phyloP scores from a whole-genome alignment of 2,797 vertebrate genomes.

The Lycodopsis pacificus region DNA sequence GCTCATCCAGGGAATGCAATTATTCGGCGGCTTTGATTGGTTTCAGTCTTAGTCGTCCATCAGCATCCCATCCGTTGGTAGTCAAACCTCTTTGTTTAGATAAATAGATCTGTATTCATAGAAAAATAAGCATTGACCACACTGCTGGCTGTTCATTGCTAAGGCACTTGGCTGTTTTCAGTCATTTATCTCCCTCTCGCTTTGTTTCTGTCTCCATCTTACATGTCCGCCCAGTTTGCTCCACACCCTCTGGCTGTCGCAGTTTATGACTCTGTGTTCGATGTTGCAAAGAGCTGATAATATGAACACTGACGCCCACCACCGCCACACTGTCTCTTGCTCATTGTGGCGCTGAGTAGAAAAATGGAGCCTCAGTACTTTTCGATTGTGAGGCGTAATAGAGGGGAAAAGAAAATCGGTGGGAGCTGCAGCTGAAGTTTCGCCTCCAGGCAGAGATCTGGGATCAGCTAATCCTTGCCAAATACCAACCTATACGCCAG shows the following conservation, averaged over 20 bases:
- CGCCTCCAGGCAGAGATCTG: conserved; percentile 71
- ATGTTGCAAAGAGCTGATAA: conserved; percentile 68
- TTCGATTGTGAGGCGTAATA: conserved; percentile 48
- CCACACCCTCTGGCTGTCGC: conserved; percentile 46
- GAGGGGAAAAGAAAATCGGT: conserved; percentile 29
- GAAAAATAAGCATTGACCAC: conserved; percentile 89
- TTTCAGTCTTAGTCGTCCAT: conserved; percentile 71
- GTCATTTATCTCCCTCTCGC: conserved; percentile 53
- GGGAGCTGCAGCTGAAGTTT: conserved; percentile 72
- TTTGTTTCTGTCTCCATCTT: conserved; percentile 41
- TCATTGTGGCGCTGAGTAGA: conserved; percentile 54
- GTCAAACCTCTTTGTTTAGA: conserved; percentile 87
- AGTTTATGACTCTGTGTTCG: conserved; percentile 63
- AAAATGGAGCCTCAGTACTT: conserved; percentile 57
- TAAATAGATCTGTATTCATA: conserved; percentile 90
- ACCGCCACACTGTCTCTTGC: conserved; percentile 31
- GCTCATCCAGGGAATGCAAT: conserved; percentile 80
- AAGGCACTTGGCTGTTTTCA: conserved; percentile 86
- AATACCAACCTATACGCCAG: conserved; percentile 69
- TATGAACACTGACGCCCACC: conserved; percentile 59
- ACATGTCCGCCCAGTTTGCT: conserved; percentile 34
- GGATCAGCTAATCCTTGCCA: conserved; percentile 75
- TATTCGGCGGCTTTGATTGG: conserved; percentile 72
- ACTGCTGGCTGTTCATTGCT: conserved; percentile 87
- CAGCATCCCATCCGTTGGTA: conserved; percentile 73